phyloP scores from a whole-genome alignment of 2,797 vertebrate species.

The Platyrinchus mystaceus region DNA sequence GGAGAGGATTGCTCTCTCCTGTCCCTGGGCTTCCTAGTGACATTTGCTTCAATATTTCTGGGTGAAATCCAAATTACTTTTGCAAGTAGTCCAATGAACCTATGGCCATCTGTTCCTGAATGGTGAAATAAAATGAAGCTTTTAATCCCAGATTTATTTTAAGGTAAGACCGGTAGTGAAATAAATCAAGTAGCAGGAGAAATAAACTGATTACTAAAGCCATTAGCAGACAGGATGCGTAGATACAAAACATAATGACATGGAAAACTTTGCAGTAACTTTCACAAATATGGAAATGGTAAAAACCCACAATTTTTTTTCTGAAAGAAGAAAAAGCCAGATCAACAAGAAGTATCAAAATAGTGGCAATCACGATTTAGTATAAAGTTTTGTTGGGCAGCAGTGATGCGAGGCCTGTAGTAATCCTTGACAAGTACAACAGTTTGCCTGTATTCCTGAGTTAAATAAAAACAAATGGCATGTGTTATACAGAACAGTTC shows the following conservation, averaged over 20 bases:
- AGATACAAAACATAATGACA: background rate
- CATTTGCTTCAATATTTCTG: background rate
- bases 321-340: background rate
- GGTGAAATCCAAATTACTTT: background rate
- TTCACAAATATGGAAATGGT: background rate
- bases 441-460: background rate
- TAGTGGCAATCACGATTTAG: background rate
- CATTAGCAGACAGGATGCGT: background rate
- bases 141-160: conserved; percentile 1
- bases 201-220: background rate
- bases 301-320: background rate
- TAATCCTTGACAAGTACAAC: background rate
- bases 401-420: background rate
- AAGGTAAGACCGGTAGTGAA: background rate
- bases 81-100: background rate
- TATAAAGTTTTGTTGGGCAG: background rate
- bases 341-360: background rate
- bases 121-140: background rate
- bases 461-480: background rate
- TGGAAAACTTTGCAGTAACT: background rate
- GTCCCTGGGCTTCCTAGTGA: background rate
- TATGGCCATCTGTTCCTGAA: background rate
- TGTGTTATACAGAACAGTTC: background rate
- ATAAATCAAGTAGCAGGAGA: background rate
- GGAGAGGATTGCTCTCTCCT: background rate